These are phyloP conservation scores for Arctia plantaginis DNA, from an alignment of 2,888 invertebrate species.

Conservation along the genomic window DNA sequence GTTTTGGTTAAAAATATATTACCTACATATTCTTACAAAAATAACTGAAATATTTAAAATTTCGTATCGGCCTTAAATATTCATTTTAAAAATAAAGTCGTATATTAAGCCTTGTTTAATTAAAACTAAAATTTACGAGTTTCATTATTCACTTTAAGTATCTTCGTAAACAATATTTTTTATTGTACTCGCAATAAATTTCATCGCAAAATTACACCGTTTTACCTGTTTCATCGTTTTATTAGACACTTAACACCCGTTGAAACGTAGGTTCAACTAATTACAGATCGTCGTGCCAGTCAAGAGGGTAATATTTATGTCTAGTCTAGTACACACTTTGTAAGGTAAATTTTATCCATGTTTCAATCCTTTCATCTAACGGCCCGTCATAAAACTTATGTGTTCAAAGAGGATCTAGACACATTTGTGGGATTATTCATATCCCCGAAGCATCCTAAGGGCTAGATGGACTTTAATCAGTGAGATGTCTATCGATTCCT, in stretches of 20 bases:
- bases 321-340: background rate
- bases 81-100: slow-evolving; percentile 4
- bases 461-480: background rate
- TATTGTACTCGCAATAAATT: slow-evolving; percentile 36
- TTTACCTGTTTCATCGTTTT: slow-evolving; percentile 20
- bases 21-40: background rate
- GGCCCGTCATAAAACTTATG: background rate
- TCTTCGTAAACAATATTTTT: slow-evolving; percentile 40
- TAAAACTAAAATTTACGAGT: slow-evolving; percentile 45
- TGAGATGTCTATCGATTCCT: background rate
- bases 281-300: slow-evolving; percentile 5
- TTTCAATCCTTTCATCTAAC: background rate
- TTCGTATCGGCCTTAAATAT: background rate
- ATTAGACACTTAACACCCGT: slow-evolving; percentile 18
- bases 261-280: slow-evolving; percentile 16
- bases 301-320: slow-evolving; percentile 2
- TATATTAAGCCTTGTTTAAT: slow-evolving; percentile 31
- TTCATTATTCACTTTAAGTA: slow-evolving; percentile 45
- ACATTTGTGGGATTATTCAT: background rate
- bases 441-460: background rate
- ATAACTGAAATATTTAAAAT: background rate
- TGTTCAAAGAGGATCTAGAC: background rate
- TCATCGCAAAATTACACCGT: slow-evolving; percentile 21
- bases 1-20: background rate
- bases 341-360: background rate